phyloP scores from a whole-genome alignment of 2,888 invertebrate genomes.

The Isotomurus palustris region DNA sequence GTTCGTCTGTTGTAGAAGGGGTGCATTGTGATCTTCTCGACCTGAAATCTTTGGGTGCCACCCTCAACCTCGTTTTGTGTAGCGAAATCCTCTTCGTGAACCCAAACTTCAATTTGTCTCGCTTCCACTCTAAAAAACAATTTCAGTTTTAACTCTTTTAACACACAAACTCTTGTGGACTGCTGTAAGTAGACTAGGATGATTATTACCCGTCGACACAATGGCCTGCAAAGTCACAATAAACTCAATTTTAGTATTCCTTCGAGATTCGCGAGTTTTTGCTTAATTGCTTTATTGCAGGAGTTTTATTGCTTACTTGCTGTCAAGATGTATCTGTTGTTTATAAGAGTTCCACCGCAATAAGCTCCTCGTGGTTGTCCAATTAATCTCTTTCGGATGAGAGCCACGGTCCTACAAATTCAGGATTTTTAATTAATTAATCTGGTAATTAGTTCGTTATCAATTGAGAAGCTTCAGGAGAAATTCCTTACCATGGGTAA shows the following conservation, averaged over 20 bases:
- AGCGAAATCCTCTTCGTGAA: slow-evolving; percentile 35
- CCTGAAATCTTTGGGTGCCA: slow-evolving; percentile 33
- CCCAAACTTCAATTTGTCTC: slow-evolving; percentile 29
- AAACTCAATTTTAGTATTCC: slow-evolving; percentile 11
- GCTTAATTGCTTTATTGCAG: not conserved
- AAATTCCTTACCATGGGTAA: slow-evolving; percentile 33
- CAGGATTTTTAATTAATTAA: not conserved
- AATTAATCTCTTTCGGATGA: slow-evolving; percentile 30
- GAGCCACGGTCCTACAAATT: slow-evolving; percentile 13
- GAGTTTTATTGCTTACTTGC: slow-evolving; percentile 2
- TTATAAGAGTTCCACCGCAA: slow-evolving; percentile 33
- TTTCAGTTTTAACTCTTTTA: too few relatives aligned
- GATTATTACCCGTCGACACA: slow-evolving; percentile 31
- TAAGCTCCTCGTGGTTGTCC: slow-evolving; percentile 32
- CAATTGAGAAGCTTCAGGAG: not conserved
- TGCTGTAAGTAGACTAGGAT: too few relatives aligned
- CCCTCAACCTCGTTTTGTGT: slow-evolving; percentile 31
- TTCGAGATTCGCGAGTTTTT: not conserved
- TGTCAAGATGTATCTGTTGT: slow-evolving; percentile 14
- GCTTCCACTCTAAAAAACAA: slow-evolving; percentile 21
- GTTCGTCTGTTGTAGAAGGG: slow-evolving; percentile 15
- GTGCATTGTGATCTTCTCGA: slow-evolving; percentile 26
- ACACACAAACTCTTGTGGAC: too few relatives aligned
- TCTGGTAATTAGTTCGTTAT: not conserved
- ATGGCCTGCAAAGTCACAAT: slow-evolving; percentile 19